Evolutionary conservation across 1,140 invertebrate genomes (phyloP).

Genomic region (Brachionus angularis): DNA sequence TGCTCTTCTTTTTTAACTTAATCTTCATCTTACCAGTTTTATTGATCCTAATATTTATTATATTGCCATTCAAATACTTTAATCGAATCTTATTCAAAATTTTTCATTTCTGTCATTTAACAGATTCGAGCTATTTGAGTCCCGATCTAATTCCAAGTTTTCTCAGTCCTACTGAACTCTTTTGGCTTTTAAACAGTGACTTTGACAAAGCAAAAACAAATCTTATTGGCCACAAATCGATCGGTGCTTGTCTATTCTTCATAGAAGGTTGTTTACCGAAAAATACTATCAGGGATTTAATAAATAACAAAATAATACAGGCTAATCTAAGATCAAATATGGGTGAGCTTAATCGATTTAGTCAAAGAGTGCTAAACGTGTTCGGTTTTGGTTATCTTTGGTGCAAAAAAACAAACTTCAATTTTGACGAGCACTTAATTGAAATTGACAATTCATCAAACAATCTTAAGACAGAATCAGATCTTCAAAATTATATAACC

Average conservation of each 20-base stretch:
- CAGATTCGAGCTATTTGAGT: background rate
- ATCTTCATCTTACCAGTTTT: background rate
- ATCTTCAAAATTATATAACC: constrained; percentile 34
- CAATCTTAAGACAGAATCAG: constrained; percentile 21
- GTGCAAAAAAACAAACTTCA: background rate
- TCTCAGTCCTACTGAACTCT: constrained; percentile 29
- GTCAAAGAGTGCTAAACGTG: background rate
- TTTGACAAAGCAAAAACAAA: constrained; percentile 7
- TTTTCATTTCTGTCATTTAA: constrained; percentile 3
- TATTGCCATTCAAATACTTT: background rate
- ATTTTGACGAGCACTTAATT: constrained; percentile 26
- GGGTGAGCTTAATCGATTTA: constrained; percentile 13
- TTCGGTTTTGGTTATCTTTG: constrained; percentile 31
- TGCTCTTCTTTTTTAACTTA: background rate
- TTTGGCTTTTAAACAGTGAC: constrained; percentile 27
- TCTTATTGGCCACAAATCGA: background rate
- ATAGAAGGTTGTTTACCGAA: constrained; percentile 8
- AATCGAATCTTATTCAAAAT: background rate
- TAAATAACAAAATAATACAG: constrained; percentile 25
- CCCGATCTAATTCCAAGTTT: background rate
- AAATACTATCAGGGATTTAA: constrained; percentile 17
- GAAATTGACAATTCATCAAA: constrained; percentile 4
- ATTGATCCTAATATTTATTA: background rate
- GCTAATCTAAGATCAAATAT: background rate
- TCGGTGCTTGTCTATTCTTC: constrained; percentile 25